Evolutionary conservation across 2,113 vertebrate genomes (phyloP).

Genomic region (Dunckerocampus dactyliophorus): DNA sequence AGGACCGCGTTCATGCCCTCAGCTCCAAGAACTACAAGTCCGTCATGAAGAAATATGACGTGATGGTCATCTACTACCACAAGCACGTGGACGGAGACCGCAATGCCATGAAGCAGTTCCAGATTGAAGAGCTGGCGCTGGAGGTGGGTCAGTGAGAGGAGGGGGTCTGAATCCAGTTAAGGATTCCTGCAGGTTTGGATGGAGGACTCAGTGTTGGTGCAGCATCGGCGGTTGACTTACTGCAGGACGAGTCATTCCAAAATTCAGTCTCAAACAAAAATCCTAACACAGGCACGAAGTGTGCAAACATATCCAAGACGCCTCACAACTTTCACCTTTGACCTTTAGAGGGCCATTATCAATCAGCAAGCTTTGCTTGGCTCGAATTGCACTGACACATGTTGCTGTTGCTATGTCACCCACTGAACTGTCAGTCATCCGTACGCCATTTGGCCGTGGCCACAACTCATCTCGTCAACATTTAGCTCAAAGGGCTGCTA

Average conservation of each 20-base stretch:
- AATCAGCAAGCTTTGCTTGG: slow-evolving; percentile 11
- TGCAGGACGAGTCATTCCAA: no score
- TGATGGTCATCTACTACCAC: slow-evolving; percentile 88
- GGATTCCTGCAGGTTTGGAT: slow-evolving; percentile 19
- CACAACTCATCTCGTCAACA: no score
- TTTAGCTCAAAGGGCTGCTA: no score
- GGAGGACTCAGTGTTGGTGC: not conserved
- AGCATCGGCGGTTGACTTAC: not conserved
- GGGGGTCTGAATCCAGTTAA: slow-evolving; percentile 20
- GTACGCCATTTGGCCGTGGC: no score
- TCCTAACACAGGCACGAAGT: no score
- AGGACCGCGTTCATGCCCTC: slow-evolving; percentile 82
- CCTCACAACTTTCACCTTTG: slow-evolving; percentile 29
- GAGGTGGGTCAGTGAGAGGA: slow-evolving; percentile 75
- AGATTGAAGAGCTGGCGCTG: slow-evolving; percentile 85
- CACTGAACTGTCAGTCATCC: not conserved
- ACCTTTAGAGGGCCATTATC: slow-evolving; percentile 29
- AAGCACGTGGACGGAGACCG: slow-evolving; percentile 77
- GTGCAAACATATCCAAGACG: no score
- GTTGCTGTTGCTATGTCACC: slow-evolving; percentile 24
- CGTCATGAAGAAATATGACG: slow-evolving; percentile 85
- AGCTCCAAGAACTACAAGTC: slow-evolving; percentile 84
- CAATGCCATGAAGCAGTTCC: slow-evolving; percentile 79
- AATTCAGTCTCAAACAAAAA: no score
- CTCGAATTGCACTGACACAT: slow-evolving; percentile 30